Evolutionary conservation across 2,113 vertebrate species (phyloP).

Genomic region (Chlorodrepanis virens): DNA sequence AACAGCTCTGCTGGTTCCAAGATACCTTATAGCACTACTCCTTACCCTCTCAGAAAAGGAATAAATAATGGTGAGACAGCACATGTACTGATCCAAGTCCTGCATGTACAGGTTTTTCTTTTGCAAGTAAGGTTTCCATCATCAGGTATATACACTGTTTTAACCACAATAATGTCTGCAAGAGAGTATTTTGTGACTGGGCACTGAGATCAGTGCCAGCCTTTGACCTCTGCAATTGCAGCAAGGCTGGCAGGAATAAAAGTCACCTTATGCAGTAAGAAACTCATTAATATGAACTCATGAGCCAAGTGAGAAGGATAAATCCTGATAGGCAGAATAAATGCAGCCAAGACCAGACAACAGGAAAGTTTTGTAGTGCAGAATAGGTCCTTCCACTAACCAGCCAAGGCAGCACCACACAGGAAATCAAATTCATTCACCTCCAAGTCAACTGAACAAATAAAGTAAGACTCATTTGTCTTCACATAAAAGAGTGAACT

Average conservation of each 20-base stretch:
- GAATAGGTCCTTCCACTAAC: not conserved
- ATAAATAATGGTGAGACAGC: not conserved
- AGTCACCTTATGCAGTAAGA: not conserved
- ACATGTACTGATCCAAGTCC: not conserved
- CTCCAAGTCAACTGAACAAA: not conserved
- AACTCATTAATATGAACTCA: not conserved
- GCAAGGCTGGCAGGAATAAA: not conserved
- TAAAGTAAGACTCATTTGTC: not conserved
- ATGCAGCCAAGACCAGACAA: not conserved
- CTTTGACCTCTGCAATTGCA: not conserved
- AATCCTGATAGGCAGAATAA: not conserved
- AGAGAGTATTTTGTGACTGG: not conserved
- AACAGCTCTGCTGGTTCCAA: not conserved
- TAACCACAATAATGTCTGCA: not conserved
- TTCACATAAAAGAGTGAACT: not conserved
- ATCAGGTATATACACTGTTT: not conserved
- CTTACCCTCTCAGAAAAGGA: not conserved
- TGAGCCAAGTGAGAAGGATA: not conserved
- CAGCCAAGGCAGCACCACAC: not conserved
- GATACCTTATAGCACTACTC: not conserved
- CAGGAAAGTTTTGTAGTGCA: not conserved
- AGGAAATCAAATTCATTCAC: not conserved
- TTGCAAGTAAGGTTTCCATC: not conserved
- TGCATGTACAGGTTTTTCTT: not conserved
- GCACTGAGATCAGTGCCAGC: not conserved